Conservation (phyloP, 2,797 vertebrate species). For the Mormyrops boulengeri region DNA sequence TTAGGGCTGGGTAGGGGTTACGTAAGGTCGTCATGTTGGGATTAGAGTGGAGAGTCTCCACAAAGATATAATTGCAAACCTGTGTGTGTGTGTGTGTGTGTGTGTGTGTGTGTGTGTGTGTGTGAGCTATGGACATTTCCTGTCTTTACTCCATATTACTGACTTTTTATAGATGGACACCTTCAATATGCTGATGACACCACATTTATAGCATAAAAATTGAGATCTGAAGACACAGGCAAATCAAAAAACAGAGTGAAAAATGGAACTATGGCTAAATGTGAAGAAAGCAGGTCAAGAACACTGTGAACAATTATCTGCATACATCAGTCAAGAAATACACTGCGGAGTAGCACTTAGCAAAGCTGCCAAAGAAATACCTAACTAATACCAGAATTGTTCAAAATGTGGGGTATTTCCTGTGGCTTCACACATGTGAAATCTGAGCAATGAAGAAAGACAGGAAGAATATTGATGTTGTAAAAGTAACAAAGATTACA, state of each 20-base stretch:
- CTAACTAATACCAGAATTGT: neutral
- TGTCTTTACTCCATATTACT: no score
- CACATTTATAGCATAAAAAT: neutral
- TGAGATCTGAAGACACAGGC: neutral
- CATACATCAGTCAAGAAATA: neutral
- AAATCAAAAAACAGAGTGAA: neutral
- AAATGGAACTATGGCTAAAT: neutral
- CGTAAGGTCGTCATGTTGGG: no score
- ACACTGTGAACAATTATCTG: neutral
- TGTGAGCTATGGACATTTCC: no score
- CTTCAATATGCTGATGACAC: neutral
- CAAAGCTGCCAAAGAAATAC: neutral
- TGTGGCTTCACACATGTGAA: neutral
- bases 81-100: no score
- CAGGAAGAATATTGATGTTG: neutral
- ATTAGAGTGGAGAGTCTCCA: no score
- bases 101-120: no score
- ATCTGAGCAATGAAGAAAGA: neutral
- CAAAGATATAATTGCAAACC: no score
- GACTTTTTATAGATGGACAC: neutral
- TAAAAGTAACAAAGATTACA: neutral
- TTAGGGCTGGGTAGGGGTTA: no score
- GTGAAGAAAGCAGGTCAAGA: neutral
- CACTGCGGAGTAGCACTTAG: neutral
- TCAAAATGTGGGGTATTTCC: neutral